Evolutionary conservation across 2,888 invertebrate species (phyloP).

Genomic region (Gortyna flavago): DNA sequence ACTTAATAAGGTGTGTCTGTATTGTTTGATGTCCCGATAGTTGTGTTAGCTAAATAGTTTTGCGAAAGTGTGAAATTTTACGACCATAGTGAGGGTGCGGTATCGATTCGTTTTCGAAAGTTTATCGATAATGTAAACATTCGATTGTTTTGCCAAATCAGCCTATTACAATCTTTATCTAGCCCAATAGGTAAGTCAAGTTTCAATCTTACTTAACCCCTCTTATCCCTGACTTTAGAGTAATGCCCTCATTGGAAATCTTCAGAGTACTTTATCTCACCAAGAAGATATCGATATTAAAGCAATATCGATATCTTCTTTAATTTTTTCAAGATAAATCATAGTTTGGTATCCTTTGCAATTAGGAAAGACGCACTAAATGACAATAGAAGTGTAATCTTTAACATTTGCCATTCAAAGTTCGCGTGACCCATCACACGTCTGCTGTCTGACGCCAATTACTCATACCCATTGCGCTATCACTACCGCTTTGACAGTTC

Average conservation of each 20-base stretch:
- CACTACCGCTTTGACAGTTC: constrained; percentile 36
- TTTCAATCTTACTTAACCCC: constrained; percentile 25
- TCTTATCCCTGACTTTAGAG: constrained; percentile 27
- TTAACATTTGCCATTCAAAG: constrained; percentile 42
- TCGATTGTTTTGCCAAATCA: neutral
- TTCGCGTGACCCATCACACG: constrained; percentile 53
- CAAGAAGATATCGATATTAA: constrained; percentile 12
- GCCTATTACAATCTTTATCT: constrained; percentile 1
- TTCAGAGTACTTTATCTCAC: constrained; percentile 6
- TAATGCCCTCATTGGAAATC: constrained; percentile 15
- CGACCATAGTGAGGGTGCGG: neutral
- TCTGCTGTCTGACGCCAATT: constrained; percentile 39
- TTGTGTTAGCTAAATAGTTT: constrained; percentile 23
- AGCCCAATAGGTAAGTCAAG: constrained; percentile 6
- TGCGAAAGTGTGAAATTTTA: constrained; percentile 40
- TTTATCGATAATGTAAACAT: constrained; percentile 4
- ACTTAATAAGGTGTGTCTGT: constrained; percentile 58
- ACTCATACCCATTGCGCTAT: constrained; percentile 50
- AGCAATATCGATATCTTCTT: constrained; percentile 7
- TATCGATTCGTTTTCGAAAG: neutral
- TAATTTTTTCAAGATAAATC: neutral
- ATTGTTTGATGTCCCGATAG: constrained; percentile 44
- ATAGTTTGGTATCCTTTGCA: neutral
- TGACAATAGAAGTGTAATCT: constrained; percentile 38
- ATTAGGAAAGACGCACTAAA: constrained; percentile 3